Evolutionary conservation across 2,888 invertebrate species (phyloP).

Genomic region (Drosophila seclusa): DNA sequence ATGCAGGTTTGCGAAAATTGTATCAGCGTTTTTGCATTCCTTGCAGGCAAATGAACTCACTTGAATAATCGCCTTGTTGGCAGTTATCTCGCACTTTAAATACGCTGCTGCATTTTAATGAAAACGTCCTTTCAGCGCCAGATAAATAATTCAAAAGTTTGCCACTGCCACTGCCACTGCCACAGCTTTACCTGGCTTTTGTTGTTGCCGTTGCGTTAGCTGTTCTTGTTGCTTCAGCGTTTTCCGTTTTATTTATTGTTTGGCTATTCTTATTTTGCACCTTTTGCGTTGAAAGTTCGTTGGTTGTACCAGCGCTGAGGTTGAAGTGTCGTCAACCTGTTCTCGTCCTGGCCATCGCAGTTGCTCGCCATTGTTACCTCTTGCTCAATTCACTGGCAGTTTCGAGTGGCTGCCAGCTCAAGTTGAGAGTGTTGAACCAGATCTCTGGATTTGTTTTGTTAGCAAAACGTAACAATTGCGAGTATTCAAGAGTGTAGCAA

Average conservation of each 20-base stretch:
- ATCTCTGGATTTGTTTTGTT: constrained; percentile 44
- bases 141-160: constrained; percentile 80
- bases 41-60: constrained; percentile 77
- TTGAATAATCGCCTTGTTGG: constrained; percentile 78
- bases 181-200: constrained; percentile 39
- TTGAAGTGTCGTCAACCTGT: constrained; percentile 42
- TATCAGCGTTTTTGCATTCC: constrained; percentile 60
- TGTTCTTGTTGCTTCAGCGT: constrained; percentile 44
- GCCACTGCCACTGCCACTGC: constrained; percentile 55
- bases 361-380: constrained; percentile 44
- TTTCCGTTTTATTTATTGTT: constrained; percentile 60
- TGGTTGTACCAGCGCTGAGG: constrained; percentile 14
- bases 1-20: constrained; percentile 2
- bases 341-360: constrained; percentile 17
- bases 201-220: constrained; percentile 22
- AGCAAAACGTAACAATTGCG: constrained; percentile 41
- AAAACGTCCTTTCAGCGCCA: constrained; percentile 76
- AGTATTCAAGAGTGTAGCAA: constrained; percentile 34
- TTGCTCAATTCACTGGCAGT: constrained; percentile 51
- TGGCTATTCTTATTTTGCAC: constrained; percentile 71
- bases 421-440: constrained; percentile 36
- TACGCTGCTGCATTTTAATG: constrained; percentile 78
- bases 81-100: constrained; percentile 78
- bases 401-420: constrained; percentile 40
- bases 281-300: constrained; percentile 59